A percentile compares a stretch with the other conserved stretches of the same genome.
These are phyloP conservation scores for Cephalopachus bancanus DNA, from an alignment of 2,797 vertebrate genomes.

Conservation along the genomic window DNA sequence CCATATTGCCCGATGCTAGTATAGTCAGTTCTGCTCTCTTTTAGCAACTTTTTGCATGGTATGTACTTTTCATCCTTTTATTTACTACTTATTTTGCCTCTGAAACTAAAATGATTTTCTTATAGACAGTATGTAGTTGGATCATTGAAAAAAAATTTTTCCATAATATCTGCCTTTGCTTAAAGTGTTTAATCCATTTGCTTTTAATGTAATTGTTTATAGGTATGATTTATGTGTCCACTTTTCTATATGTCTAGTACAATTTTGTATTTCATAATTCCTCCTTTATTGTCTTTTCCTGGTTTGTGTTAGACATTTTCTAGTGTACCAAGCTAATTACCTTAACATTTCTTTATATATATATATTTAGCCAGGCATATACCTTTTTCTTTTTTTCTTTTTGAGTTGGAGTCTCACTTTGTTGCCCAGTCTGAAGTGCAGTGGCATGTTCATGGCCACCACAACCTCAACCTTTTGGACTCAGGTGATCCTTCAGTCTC, in stretches of 20 bases:
- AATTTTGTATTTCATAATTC: not conserved
- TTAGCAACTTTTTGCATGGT: not conserved
- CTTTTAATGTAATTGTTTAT: not conserved
- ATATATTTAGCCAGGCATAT: not conserved
- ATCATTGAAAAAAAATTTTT: not conserved
- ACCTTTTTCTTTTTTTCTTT: no score
- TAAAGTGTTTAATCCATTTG: not conserved
- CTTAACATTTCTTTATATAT: not conserved
- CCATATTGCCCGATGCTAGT: not conserved
- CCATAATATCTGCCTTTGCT: not conserved
- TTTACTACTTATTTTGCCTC: not conserved
- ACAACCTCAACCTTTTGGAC: no score
- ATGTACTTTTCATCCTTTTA: not conserved
- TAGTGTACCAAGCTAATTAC: not conserved
- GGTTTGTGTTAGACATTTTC: not conserved
- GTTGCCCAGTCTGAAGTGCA: no score
- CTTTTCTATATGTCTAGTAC: not conserved
- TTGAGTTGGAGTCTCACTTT: no score
- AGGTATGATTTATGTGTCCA: not conserved
- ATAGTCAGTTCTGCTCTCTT: not conserved
- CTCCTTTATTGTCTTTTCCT: not conserved
- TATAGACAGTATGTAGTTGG: not conserved
- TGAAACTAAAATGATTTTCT: not conserved
- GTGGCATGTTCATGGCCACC: no score
- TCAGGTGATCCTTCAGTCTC: no score